Conservation (phyloP, 2,797 vertebrate species). For the Pangasius macronema region DNA sequence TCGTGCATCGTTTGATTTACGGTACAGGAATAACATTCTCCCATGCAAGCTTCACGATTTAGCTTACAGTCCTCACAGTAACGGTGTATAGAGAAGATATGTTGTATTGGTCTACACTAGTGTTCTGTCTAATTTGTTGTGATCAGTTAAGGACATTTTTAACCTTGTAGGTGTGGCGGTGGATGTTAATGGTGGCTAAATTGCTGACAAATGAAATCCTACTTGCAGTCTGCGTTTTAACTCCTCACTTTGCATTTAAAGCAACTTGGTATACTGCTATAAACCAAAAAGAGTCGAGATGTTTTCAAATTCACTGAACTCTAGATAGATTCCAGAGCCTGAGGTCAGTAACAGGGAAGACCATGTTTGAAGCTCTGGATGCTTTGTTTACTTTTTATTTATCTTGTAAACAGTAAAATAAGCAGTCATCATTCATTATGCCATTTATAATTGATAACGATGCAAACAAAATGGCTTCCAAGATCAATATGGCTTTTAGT, state of each 20-base stretch:
- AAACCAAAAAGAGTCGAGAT: neutral
- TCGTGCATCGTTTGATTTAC: neutral
- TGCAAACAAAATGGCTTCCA: conserved; percentile 26
- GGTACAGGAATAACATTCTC: neutral
- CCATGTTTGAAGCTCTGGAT: neutral
- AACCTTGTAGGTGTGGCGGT: conserved; percentile 31
- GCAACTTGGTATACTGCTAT: neutral
- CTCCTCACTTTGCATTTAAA: neutral
- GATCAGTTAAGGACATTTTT: neutral
- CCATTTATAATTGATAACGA: conserved; percentile 31
- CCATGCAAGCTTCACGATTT: neutral
- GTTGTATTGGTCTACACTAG: neutral
- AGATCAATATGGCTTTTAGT: conserved; percentile 42
- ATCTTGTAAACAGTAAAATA: conserved; percentile 24
- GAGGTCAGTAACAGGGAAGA: neutral
- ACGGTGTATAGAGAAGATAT: neutral
- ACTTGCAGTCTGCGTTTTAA: neutral
- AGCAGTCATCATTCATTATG: neutral
- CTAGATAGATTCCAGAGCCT: neutral
- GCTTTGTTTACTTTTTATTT: neutral
- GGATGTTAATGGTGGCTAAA: neutral
- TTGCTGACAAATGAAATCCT: conserved; percentile 19
- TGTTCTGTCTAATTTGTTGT: neutral
- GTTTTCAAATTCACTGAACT: neutral
- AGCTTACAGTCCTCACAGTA: neutral